Evolutionary conservation across 2,888 invertebrate species (phyloP).

Genomic region (Macaria notata): DNA sequence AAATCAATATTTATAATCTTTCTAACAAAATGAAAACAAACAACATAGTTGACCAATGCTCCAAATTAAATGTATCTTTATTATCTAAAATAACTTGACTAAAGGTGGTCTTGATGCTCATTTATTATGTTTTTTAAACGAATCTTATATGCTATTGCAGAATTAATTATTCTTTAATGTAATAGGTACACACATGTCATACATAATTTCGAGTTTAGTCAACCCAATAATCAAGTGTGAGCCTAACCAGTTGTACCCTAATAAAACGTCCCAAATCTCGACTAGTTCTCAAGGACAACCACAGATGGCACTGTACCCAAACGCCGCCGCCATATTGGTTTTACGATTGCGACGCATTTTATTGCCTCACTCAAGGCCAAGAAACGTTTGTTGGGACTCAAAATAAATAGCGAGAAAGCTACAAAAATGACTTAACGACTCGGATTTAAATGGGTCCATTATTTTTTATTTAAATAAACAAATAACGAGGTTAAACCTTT

Average conservation of each 20-base stretch:
- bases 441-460: constrained; percentile 1
- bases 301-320: constrained; percentile 13
- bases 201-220: constrained; percentile 3
- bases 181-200: background rate
- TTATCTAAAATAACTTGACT: too few relatives aligned
- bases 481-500: too few relatives aligned
- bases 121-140: too few relatives aligned
- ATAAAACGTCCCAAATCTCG: constrained; percentile 8
- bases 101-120: too few relatives aligned
- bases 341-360: constrained; percentile 18
- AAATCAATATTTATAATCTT: too few relatives aligned
- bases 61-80: too few relatives aligned
- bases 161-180: too few relatives aligned
- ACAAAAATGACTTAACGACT: constrained; percentile 6
- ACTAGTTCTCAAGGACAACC: constrained; percentile 5
- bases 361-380: constrained; percentile 13
- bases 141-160: too few relatives aligned
- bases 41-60: too few relatives aligned
- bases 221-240: constrained; percentile 12
- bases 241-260: background rate
- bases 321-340: constrained; percentile 19
- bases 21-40: too few relatives aligned
- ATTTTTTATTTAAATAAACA: too few relatives aligned
- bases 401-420: constrained; percentile 14
- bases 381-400: constrained; percentile 10